Percentiles rank a stretch among this genome's conserved stretches.
phyloP scores from a whole-genome alignment of 2,113 vertebrate genomes.

The Macaca mulatta region DNA sequence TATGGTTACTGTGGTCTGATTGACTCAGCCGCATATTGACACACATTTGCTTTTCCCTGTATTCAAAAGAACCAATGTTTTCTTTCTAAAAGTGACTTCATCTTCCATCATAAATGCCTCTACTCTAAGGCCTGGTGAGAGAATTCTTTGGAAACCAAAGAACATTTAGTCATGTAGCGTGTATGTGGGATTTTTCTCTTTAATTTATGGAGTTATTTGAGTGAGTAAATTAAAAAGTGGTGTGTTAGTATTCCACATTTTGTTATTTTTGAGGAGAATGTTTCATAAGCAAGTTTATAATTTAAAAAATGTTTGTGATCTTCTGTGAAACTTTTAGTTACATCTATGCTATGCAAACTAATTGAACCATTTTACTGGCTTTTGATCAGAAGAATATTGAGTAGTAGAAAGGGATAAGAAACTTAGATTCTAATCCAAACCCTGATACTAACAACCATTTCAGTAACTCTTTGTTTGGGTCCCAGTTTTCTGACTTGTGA shows the following conservation, averaged over 20 bases:
- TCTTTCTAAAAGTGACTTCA: slow-evolving; percentile 70
- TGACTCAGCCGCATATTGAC: slow-evolving; percentile 63
- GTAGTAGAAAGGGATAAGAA: neutral
- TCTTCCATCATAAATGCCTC: slow-evolving; percentile 58
- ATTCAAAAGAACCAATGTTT: slow-evolving; percentile 68
- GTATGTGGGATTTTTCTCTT: slow-evolving; percentile 49
- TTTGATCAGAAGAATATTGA: slow-evolving; percentile 35
- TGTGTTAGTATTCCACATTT: slow-evolving; percentile 51
- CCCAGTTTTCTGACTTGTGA: neutral
- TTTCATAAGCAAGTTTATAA: slow-evolving; percentile 61
- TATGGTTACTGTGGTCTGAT: slow-evolving; percentile 46
- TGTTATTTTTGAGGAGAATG: slow-evolving; percentile 55
- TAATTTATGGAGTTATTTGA: slow-evolving; percentile 73
- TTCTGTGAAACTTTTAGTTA: slow-evolving; percentile 40
- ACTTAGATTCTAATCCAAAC: neutral
- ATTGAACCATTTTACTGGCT: neutral
- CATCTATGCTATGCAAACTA: neutral
- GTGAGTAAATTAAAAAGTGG: slow-evolving; percentile 66
- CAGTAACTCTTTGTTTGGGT: slow-evolving; percentile 15
- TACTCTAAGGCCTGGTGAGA: slow-evolving; percentile 51
- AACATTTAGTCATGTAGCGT: slow-evolving; percentile 64
- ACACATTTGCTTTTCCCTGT: slow-evolving; percentile 57
- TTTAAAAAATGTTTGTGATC: slow-evolving; percentile 53
- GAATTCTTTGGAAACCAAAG: slow-evolving; percentile 73
- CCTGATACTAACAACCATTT: neutral